Evolutionary conservation across 2,888 invertebrate species (phyloP).

Genomic region (Ichneumoninae sp.): DNA sequence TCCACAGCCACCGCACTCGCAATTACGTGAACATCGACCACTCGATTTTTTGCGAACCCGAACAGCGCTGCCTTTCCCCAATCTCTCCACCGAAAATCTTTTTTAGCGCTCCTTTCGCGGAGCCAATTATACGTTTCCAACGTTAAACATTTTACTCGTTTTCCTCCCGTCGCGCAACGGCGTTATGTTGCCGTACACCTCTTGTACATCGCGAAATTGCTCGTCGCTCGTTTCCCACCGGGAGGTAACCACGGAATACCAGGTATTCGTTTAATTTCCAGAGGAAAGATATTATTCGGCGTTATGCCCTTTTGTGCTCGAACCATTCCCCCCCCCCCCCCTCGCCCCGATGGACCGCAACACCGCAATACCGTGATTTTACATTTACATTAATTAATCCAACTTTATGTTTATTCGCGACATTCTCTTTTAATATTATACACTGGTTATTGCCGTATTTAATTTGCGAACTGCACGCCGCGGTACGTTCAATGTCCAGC

Average conservation of each 20-base stretch:
- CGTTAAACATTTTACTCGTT: conserved; percentile 54
- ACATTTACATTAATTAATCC: conserved; percentile 60
- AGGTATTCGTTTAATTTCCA: conserved; percentile 61
- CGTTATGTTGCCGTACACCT: conserved; percentile 64
- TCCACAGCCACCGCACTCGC: background rate
- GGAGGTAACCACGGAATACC: conserved; percentile 20
- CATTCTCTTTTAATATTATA: conserved; percentile 50
- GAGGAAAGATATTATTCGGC: conserved; percentile 60
- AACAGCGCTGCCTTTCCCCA: background rate
- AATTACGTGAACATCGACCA: conserved; percentile 2
- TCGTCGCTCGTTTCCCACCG: conserved; percentile 41
- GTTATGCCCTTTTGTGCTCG: conserved; percentile 30
- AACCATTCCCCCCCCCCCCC: background rate
- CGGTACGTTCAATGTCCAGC: background rate
- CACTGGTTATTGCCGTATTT: conserved; percentile 29
- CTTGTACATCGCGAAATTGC: conserved; percentile 63
- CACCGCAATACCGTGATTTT: conserved; percentile 38
- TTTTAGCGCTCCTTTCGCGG: conserved; percentile 47
- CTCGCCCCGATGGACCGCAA: background rate
- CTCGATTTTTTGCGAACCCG: conserved; percentile 1
- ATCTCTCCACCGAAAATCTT: conserved; percentile 9
- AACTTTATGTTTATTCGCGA: conserved; percentile 25
- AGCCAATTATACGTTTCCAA: conserved; percentile 60
- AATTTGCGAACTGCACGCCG: conserved; percentile 2
- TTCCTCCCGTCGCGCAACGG: conserved; percentile 36